These are phyloP conservation scores for Ostrea denselamellosa DNA, from an alignment of 1,140 invertebrate genomes.

Conservation along the genomic window DNA sequence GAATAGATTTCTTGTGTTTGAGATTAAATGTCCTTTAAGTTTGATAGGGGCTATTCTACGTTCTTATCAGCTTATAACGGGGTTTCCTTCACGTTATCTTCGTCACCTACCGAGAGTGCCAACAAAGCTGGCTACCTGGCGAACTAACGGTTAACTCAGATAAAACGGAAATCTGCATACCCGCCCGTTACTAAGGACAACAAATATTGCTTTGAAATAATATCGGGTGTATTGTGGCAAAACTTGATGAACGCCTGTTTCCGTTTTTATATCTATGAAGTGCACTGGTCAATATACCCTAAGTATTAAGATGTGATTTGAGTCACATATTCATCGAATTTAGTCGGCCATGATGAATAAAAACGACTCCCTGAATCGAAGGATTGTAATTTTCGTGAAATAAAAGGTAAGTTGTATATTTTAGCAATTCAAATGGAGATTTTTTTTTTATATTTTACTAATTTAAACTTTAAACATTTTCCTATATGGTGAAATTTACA, in stretches of 20 bases:
- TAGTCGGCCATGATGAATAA: not conserved
- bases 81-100: not conserved
- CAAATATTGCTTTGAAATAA: not conserved
- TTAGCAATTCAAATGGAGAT: not conserved
- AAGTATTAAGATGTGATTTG: not conserved
- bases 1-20: slow-evolving; percentile 8
- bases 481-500: no score
- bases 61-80: not conserved
- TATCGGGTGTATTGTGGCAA: no score
- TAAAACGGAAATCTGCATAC: not conserved
- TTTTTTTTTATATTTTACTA: no score
- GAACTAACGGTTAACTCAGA: not conserved
- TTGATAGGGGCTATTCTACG: not conserved
- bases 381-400: not conserved
- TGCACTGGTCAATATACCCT: not conserved
- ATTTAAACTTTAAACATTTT: no score
- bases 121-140: not conserved
- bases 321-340: not conserved
- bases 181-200: slow-evolving; percentile 11
- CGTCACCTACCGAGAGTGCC: not conserved
- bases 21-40: not conserved
- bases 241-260: no score
- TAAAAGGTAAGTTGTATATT: not conserved
- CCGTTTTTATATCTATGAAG: not conserved
- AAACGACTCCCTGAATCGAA: not conserved